Percentiles rank a stretch among this genome's conserved stretches.
These are phyloP conservation scores for Spilarctia lutea DNA, from an alignment of 2,888 invertebrate genomes.

Conservation along the genomic window DNA sequence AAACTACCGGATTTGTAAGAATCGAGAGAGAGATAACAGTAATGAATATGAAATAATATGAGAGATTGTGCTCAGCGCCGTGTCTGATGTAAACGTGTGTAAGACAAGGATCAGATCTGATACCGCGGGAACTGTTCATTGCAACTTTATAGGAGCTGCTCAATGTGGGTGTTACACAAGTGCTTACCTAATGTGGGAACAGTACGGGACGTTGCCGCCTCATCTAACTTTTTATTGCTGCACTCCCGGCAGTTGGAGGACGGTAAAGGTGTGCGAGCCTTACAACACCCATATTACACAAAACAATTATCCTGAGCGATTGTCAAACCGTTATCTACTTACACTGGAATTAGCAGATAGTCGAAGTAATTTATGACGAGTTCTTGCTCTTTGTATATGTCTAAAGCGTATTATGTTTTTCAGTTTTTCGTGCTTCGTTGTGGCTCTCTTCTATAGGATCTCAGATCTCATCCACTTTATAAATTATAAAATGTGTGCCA, in stretches of 20 bases:
- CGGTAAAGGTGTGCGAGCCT: no score
- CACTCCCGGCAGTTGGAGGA: background rate
- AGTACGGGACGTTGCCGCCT: background rate
- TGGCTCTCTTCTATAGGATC: no score
- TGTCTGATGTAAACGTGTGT: conserved; percentile 11
- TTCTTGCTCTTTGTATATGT: no score
- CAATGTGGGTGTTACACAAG: background rate
- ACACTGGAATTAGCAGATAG: no score
- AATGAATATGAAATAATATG: conserved; percentile 7
- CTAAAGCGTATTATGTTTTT: no score
- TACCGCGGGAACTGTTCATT: background rate
- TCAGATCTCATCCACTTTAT: no score
- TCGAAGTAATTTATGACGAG: no score
- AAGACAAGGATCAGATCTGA: conserved; percentile 17
- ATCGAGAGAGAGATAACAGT: conserved; percentile 1
- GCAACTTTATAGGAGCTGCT: background rate
- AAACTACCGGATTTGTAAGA: background rate
- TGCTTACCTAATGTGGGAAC: background rate
- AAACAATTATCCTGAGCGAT: no score
- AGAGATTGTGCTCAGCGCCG: conserved; percentile 8
- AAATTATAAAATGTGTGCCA: no score
- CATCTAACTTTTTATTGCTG: background rate
- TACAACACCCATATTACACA: no score
- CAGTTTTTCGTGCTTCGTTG: no score
- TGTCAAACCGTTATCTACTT: no score